phyloP scores from a whole-genome alignment of 2,113 vertebrate species.

The Colius striatus region DNA sequence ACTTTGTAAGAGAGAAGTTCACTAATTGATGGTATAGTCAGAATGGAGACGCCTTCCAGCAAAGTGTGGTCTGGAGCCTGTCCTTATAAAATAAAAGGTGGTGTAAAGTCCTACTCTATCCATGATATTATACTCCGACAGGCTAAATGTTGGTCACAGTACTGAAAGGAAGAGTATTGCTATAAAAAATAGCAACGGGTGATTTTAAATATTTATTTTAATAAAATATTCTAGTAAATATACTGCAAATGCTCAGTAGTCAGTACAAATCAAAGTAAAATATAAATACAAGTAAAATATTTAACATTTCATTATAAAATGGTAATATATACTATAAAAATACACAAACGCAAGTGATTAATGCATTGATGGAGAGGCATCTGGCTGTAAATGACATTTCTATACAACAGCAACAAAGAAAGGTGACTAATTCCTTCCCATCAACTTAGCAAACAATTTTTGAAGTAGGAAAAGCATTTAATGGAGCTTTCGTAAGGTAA shows the following conservation, averaged over 20 bases:
- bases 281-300: conserved; percentile 62
- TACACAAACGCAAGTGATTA: conserved; percentile 15
- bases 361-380: conserved; percentile 41
- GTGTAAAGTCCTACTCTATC: background rate
- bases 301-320: conserved; percentile 67
- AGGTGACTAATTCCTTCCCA: conserved; percentile 21
- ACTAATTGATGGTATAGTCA: background rate
- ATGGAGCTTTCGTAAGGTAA: background rate
- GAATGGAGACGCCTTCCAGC: background rate
- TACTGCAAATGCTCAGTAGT: background rate
- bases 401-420: background rate
- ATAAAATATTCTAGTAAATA: conserved; percentile 52
- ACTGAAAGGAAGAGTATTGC: background rate
- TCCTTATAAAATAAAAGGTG: background rate
- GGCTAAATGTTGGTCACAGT: background rate
- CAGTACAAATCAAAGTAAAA: conserved; percentile 49
- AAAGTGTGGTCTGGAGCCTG: background rate
- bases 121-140: background rate
- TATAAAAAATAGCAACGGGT: background rate
- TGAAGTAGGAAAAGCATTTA: background rate
- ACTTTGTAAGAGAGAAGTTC: background rate
- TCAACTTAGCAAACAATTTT: background rate
- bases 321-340: conserved; percentile 45
- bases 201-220: conserved; percentile 62
- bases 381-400: conserved; percentile 6